Base-by-base conservation (phyloP, 2,797 vertebrate genomes). In the Coranthus polyacanthus region DNA sequence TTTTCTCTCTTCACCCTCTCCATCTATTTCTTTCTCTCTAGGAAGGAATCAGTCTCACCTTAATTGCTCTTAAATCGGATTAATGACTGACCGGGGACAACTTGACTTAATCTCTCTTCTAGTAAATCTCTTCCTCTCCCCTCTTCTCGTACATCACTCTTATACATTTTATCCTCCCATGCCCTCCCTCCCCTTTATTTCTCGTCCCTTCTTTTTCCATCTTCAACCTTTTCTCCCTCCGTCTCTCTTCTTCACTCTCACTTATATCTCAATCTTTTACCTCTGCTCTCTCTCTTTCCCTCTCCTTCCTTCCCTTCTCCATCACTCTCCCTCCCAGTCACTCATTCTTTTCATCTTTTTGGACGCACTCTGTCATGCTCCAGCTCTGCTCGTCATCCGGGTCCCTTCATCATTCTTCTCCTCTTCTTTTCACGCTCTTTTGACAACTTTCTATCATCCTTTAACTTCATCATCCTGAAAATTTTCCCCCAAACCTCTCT, bases 31-130 rank as follows among this genome's bases (percentile, higher is more conserved):
- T 89, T 81, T 84, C 84, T 90, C 81, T 82, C 76, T 83, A 90
- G 89, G 90, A 92, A 93, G 84, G 89, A 92, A 93, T 92, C 91
- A 90, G 90, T 93, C 91, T 92, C 90, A 93, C 87, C 88, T 93
- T 94, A 94, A 94, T 94, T 93, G 92, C 89, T 88, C 90, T 92
- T 94, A 94, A 94, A 94, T 92, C 87, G 79, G 93, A 95, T 93
- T 94, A 94, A 94, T 91, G 91, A 93, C 92, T 94, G 92, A 91
- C 90, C 87, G 61, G 90, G 91, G 91, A 92, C 91, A 93, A 91
- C 87, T 90, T 90, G 90, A 92, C 90, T 93, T 94, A 92, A 94
- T 93, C 92, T 92, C 88, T 92, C 83, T 84, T 89, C 85, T 93
- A 89, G 86, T 93, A 91, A 91, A 90, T 90, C 88, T 89, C 88